These are phyloP conservation scores for Semnopithecus entellus DNA, from an alignment of 2,113 vertebrate genomes.

Conservation along the genomic window DNA sequence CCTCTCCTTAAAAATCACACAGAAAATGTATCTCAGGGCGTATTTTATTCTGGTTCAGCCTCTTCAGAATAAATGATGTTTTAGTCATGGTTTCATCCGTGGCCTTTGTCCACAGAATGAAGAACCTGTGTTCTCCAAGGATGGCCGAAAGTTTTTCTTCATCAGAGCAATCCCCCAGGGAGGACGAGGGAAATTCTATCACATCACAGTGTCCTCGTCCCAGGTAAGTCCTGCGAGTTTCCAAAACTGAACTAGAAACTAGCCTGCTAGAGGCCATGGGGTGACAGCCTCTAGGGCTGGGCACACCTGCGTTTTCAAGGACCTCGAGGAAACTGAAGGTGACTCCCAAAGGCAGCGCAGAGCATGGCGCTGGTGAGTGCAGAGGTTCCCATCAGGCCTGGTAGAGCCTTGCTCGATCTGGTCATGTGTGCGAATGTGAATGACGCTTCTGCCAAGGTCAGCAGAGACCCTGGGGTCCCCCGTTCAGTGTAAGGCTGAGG, in stretches of 20 bases:
- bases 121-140: conserved; percentile 93
- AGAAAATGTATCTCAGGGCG: rapidly evolving
- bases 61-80: rapidly evolving
- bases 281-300: rapidly evolving
- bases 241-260: too few species aligned
- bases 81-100: rapidly evolving
- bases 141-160: conserved; percentile 95
- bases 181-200: conserved; percentile 94
- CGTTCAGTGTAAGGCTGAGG: background rate
- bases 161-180: conserved; percentile 94
- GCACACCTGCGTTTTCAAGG: rapidly evolving
- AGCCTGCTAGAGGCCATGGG: too few species aligned
- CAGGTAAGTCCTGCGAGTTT: conserved; percentile 83
- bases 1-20: background rate
- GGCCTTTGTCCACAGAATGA: conserved; percentile 87
- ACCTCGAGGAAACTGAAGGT: rapidly evolving
- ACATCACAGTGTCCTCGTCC: conserved; percentile 94
- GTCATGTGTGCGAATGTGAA: rapidly evolving
- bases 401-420: rapidly evolving
- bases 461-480: rapidly evolving
- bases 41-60: rapidly evolving
- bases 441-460: rapidly evolving
- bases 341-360: rapidly evolving
- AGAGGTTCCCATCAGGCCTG: rapidly evolving
- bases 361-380: rapidly evolving